Base-by-base conservation (phyloP, 2,113 vertebrate genomes). In the Pelecanoides urinatrix region DNA sequence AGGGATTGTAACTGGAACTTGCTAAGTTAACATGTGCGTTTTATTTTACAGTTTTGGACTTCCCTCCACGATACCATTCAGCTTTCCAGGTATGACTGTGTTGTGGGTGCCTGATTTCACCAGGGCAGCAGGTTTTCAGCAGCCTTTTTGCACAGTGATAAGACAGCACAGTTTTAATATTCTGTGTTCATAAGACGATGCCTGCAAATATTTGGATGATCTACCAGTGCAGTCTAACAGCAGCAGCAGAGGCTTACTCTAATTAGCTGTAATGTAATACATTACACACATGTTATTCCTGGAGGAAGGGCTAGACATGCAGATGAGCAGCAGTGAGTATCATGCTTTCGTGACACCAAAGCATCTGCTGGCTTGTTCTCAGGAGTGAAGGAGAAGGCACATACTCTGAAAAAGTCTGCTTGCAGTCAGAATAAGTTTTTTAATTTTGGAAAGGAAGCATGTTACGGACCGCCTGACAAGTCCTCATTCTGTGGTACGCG, bases 211-310 rank as follows among this genome's bases (percentile, higher is more conserved):
- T 89, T 84, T 92, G 76, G 77, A 81, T 68, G 65, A 89, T 86
- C 86, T 52, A 93, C 66, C 65, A 75, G 80, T 68, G 76, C 77
- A 91, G 76, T 65, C 63, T 80, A 90, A 84, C 68, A 70, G 75
- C 47, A 81, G 88, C 79, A 78, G 83, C 86, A 84, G 73, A 88
- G 92, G 73, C 86, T 88, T 88, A 71, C 89, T 95, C 92, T 82
- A 89, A 94, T 83, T 61, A 86, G 52, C 68, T 50, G 80, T 81
- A 89, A 94, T 49, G 61, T 78, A 93, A 94, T 91, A 77, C 59
- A 49, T 68, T 42, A 76, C 55, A 81, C 50, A 74, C 53, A 16
- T 65, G 81, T 89, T 81, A 94, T 88, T 94, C 88, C 91, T 94
- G 70, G 76, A 97, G 65, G 80, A 88, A 56, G 72, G 53, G 59